Evolutionary conservation across 2,888 invertebrate genomes (phyloP).

Genomic region (Synergus gifuensis): DNA sequence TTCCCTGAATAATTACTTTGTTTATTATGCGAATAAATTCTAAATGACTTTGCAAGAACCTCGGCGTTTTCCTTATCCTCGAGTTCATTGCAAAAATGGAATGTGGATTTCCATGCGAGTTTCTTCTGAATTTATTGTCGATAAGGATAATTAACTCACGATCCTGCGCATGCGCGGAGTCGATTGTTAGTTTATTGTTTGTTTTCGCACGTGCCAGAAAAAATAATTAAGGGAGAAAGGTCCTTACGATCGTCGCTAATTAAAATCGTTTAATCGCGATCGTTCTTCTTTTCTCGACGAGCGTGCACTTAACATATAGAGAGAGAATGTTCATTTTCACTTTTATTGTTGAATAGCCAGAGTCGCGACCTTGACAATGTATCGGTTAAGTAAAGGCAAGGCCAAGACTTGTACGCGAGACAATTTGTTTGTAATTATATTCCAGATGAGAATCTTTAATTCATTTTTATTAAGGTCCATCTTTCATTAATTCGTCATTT

Average conservation of each 20-base stretch:
- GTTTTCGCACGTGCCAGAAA: slow-evolving; percentile 33
- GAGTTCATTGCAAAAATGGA: slow-evolving; percentile 6
- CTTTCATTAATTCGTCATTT: not conserved
- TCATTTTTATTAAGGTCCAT: not conserved
- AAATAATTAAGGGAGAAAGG: slow-evolving; percentile 19
- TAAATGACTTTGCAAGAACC: not conserved
- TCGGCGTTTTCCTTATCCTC: not conserved
- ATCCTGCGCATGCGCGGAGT: not conserved
- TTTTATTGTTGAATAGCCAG: slow-evolving; percentile 46
- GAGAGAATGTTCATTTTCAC: slow-evolving; percentile 45
- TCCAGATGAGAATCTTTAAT: not conserved
- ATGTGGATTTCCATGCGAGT: slow-evolving; percentile 21
- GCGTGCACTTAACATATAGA: not conserved
- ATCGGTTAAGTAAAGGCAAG: slow-evolving; percentile 44
- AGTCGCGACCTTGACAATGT: slow-evolving; percentile 48
- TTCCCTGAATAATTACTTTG: not conserved
- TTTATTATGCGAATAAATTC: not conserved
- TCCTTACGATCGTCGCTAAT: slow-evolving; percentile 11
- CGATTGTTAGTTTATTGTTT: slow-evolving; percentile 13
- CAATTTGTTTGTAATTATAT: slow-evolving; percentile 27
- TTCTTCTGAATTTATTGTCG: slow-evolving; percentile 1
- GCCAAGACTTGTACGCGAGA: slow-evolving; percentile 15
- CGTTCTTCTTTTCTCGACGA: slow-evolving; percentile 33
- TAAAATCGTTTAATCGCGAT: slow-evolving; percentile 33
- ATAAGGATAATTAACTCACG: slow-evolving; percentile 24